These are phyloP conservation scores for Rhizoglyphus robini DNA, from an alignment of 1,140 invertebrate genomes.

Conservation along the genomic window DNA sequence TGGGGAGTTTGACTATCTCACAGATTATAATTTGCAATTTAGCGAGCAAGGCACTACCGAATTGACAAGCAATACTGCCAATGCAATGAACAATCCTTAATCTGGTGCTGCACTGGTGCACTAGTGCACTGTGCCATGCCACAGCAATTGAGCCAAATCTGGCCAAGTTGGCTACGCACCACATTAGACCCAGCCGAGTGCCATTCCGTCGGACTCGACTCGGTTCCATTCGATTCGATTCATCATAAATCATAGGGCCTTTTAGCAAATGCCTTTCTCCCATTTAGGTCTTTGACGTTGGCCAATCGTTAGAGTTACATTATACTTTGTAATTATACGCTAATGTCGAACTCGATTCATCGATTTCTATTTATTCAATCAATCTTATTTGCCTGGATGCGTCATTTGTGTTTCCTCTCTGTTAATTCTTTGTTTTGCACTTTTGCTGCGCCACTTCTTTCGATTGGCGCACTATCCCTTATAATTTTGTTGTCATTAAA, in stretches of 20 bases:
- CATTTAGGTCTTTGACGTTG: background rate
- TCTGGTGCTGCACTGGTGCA: no score
- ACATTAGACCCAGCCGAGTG: background rate
- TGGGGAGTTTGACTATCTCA: background rate
- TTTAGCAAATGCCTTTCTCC: background rate
- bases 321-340: conserved; percentile 15
- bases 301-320: background rate
- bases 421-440: conserved; percentile 1
- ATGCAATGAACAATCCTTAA: background rate
- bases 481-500: conserved; percentile 1
- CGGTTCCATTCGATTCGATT: background rate
- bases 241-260: conserved; percentile 4
- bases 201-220: background rate
- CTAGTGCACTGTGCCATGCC: no score
- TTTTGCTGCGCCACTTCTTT: background rate
- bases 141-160: background rate
- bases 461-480: background rate
- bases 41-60: background rate
- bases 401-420: background rate
- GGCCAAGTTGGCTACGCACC: background rate
- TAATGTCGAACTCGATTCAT: conserved; percentile 16
- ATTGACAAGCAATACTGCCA: background rate
- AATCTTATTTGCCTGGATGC: conserved; percentile 13
- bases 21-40: background rate
- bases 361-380: conserved; percentile 10